Conservation (phyloP, 2,797 vertebrate species). For the Myoxocephalus aenaeus region DNA sequence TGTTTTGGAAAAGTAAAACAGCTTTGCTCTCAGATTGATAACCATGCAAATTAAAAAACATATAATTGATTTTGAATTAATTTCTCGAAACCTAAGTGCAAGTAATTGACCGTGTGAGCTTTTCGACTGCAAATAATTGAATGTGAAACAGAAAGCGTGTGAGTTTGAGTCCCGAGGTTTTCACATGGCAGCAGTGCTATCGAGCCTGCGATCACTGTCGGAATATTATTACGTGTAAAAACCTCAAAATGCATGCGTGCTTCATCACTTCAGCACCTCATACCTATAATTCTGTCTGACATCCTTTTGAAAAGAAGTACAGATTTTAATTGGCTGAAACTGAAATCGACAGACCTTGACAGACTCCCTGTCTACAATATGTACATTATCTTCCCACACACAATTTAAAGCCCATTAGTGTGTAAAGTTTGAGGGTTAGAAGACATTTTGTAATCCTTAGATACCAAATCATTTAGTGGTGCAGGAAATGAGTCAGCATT, state of each 20-base stretch:
- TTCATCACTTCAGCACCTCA: conserved; percentile 3
- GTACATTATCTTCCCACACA: conserved; percentile 6
- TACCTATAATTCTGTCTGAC: not conserved
- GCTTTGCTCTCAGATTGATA: conserved; percentile 27
- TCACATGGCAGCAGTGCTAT: not conserved
- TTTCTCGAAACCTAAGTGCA: conserved; percentile 19
- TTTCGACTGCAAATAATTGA: conserved; percentile 31
- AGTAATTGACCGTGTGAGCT: conserved; percentile 5
- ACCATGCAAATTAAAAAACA: conserved; percentile 25
- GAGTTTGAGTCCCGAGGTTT: conserved; percentile 11
- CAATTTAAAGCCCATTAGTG: conserved; percentile 22
- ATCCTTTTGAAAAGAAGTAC: not conserved
- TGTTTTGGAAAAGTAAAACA: conserved; percentile 19
- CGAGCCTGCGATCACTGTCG: not conserved
- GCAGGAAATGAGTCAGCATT: not conserved
- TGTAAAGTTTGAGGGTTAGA: not conserved
- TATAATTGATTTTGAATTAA: conserved; percentile 26
- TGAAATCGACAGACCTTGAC: conserved; percentile 29
- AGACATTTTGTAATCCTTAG: not conserved
- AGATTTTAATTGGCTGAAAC: conserved; percentile 14
- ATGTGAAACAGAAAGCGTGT: conserved; percentile 18
- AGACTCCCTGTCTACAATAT: conserved; percentile 22
- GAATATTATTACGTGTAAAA: not conserved
- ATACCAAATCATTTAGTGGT: not conserved
- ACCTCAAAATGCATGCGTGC: not conserved